Percentiles rank a stretch among this genome's conserved stretches.
phyloP scores from a whole-genome alignment of 2,888 invertebrate species.

The Bruchidius siliquastri region DNA sequence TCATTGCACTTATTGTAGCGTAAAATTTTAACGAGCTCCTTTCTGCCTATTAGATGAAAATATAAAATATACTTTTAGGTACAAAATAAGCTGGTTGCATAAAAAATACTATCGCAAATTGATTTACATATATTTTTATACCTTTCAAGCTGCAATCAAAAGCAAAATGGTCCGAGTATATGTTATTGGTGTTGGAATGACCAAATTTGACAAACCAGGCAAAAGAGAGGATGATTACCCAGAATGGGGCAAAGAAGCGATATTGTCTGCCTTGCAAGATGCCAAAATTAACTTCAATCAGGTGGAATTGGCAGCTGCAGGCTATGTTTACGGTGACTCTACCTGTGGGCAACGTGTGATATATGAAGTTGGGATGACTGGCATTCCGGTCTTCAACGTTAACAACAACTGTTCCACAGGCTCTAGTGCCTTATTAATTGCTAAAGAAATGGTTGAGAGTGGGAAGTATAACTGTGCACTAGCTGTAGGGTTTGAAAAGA shows the following conservation, averaged over 20 bases:
- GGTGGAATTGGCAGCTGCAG: conserved; percentile 85
- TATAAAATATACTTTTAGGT: neutral
- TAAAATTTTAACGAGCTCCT: too few relatives aligned
- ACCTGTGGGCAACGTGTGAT: conserved; percentile 92
- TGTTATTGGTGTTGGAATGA: conserved; percentile 96
- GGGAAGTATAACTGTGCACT: conserved; percentile 83
- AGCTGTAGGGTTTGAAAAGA: conserved; percentile 97
- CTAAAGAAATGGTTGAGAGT: conserved; percentile 87
- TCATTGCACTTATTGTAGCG: too few relatives aligned
- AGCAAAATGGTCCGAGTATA: conserved; percentile 58
- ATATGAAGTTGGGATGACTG: conserved; percentile 88
- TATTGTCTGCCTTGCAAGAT: conserved; percentile 81
- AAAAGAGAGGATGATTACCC: conserved; percentile 83
- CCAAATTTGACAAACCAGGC: conserved; percentile 96
- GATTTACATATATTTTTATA: neutral
- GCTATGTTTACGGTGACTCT: conserved; percentile 94
- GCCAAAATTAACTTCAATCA: conserved; percentile 70
- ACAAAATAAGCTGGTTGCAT: too few relatives aligned
- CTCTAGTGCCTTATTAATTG: conserved; percentile 84
- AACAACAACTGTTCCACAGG: conserved; percentile 99
- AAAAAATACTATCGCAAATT: too few relatives aligned
- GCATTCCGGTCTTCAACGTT: conserved; percentile 93
- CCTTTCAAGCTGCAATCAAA: neutral
- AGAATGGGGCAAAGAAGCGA: conserved; percentile 90
- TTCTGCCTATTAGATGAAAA: too few relatives aligned